Base-by-base conservation (phyloP, 2,113 vertebrate species). In the Apteryx owenii region DNA sequence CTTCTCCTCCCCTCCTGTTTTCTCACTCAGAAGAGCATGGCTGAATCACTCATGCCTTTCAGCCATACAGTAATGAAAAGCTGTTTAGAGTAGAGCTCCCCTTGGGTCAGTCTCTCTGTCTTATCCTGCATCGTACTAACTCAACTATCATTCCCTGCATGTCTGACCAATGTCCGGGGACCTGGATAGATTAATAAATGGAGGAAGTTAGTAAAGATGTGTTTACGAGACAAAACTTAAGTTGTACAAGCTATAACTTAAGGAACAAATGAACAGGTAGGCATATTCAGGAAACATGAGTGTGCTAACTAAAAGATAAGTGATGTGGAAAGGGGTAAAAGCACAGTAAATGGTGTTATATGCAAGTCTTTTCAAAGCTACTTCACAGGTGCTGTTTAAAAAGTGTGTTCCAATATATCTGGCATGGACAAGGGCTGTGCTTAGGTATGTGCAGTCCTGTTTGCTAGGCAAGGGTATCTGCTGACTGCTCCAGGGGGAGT, bases 21-120 rank as follows among this genome's bases (percentile, higher is more conserved):
- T 77, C 7, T 26, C 26, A 50, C 87, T 85, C 36, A 26, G 62
- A 83, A 46, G 64, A 83, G 42, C 53, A 33, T 65, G 90, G 50
- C 78, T 80, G 44, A 93, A 53, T 89, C 77, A 56, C 53, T 88
- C 75, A 56, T 81, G 86, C 65, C 86, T 92, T 96, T 92, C 38
- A 93, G 86, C 36, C 58, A 22, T 12, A 51, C 61, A 50, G 31
- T 87, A 85, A 93, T 80, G 81, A 89, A 79, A 95, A 85, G 36
- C 69, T 95, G 76, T 86, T 94, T 92, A 78, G 38, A 0, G 10
- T 33, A 42, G 23, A 81, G 42, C 46, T 90, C 85, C 91, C 90
- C 76, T 50, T 0, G 7, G 69, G 61, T 84, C 69, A 72, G 38
- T n/a, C 21, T 86, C 60, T 81, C 61, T 66, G 36, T 75, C 72